These are phyloP conservation scores for Drosophila grimshawi DNA, from an alignment of 1,140 invertebrate genomes.

Conservation along the genomic window DNA sequence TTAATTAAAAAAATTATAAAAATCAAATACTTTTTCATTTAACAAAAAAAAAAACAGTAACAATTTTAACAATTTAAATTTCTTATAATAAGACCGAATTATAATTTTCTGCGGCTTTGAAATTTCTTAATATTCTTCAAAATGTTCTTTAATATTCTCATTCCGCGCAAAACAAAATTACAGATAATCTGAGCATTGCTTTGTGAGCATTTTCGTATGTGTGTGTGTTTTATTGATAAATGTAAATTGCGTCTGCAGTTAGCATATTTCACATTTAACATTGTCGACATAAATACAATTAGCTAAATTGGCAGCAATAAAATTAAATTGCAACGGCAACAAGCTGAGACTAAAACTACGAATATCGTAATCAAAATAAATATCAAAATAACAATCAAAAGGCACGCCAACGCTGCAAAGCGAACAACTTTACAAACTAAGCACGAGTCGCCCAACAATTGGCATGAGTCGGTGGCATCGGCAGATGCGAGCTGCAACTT, in stretches of 20 bases:
- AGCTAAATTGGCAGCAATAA: slow-evolving; percentile 77
- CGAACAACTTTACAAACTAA: slow-evolving; percentile 74
- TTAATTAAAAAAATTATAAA: too few species aligned
- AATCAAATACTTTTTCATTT: too few species aligned
- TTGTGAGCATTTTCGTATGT: slow-evolving; percentile 1
- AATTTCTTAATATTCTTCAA: background rate
- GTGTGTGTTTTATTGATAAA: slow-evolving; percentile 8
- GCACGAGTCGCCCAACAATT: slow-evolving; percentile 68
- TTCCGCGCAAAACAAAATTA: background rate
- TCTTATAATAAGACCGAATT: too few species aligned
- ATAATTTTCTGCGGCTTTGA: background rate
- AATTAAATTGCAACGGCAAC: slow-evolving; percentile 72
- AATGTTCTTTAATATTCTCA: background rate
- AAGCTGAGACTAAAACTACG: slow-evolving; percentile 18
- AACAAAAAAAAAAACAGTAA: too few species aligned
- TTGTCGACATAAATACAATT: slow-evolving; percentile 68
- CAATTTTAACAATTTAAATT: too few species aligned
- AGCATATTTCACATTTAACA: slow-evolving; percentile 25
- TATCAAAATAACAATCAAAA: slow-evolving; percentile 47
- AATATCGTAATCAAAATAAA: slow-evolving; percentile 57
- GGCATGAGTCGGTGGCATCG: slow-evolving; percentile 53
- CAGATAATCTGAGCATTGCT: background rate
- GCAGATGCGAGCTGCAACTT: slow-evolving; percentile 36
- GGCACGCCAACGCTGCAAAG: slow-evolving; percentile 70
- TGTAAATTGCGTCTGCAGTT: slow-evolving; percentile 12